Evolutionary conservation across 2,888 invertebrate species (phyloP).

Genomic region (Coremacera marginata): DNA sequence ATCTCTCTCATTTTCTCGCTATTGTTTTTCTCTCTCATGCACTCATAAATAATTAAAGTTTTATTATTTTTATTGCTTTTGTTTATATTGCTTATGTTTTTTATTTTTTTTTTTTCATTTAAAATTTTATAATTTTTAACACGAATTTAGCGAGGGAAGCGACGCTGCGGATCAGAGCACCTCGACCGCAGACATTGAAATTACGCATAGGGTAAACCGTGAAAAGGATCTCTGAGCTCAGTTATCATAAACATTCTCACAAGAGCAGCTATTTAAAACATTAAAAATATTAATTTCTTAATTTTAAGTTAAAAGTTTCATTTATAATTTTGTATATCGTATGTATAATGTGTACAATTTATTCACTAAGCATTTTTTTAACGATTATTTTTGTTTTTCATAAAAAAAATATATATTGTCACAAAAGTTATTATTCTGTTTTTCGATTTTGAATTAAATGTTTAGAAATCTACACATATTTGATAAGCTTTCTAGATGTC

Average conservation of each 20-base stretch:
- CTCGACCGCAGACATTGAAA: slow-evolving; percentile 60
- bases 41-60: not conserved
- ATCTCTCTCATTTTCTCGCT: not conserved
- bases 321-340: not conserved
- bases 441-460: not conserved
- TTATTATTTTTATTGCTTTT: not conserved
- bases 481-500: too few relatives aligned
- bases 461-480: too few relatives aligned
- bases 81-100: slow-evolving; percentile 27
- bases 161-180: slow-evolving; percentile 51
- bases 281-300: not conserved
- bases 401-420: not conserved
- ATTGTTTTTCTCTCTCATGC: slow-evolving; percentile 3
- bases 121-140: slow-evolving; percentile 26
- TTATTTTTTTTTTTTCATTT: slow-evolving; percentile 15
- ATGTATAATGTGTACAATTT: not conserved
- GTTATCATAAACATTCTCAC: not conserved
- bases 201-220: slow-evolving; percentile 51
- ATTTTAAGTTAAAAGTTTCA: not conserved
- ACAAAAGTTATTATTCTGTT: not conserved
- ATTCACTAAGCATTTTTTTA: not conserved
- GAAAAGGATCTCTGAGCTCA: slow-evolving; percentile 42
- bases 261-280: not conserved
- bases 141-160: slow-evolving; percentile 53
- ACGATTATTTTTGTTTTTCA: not conserved